Base-by-base conservation (phyloP, 2,888 invertebrate species). In the Electrophaes corylata region DNA sequence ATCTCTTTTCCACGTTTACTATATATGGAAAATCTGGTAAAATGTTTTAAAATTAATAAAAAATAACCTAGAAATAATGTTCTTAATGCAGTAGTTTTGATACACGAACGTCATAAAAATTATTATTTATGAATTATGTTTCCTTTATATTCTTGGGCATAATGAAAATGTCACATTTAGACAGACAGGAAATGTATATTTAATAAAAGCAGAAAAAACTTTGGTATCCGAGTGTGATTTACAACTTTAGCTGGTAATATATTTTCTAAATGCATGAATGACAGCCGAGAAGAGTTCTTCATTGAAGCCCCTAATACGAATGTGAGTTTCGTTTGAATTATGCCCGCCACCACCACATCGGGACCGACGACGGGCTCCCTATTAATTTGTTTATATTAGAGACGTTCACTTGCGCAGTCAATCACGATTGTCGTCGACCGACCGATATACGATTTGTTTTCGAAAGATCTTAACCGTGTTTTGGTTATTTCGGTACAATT, bases 301-400 rank as follows among this genome's bases (percentile, higher is more conserved):
- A 78, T 72, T 70, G 74, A 74, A 73, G 70, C 73, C 75, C 78
- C 68, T 66, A 59, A 61, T 62, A 50, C 57, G 45, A 39, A 57
- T 39, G 60, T 59, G 66, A 69, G 73, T 70, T 69, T 69, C 73
- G 68, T 74, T 70, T 83, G 81, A 85, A 79, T 82, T 71, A 66
- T 76, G 71, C 67, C 55, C 56, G 47, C 62, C 70, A 63, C 76
- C 74, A 70, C 80, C 68, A 72, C 73, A 69, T 70, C 73, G 76
- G 74, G 73, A 69, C 73, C 39, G 58, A 49, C 49, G 59, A 50
- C 77, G 73, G 76, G 78, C 82, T 79, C 83, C 86, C 88, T 88
- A 89, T 90, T 91, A 91, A 91, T 91, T 90, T 91, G 91, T 91
- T 91, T 91, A 90, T 90, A 91, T 91, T 91, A 91, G 87, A 86